Evolutionary conservation across 1,140 invertebrate genomes (phyloP).

Genomic region (Neuroterus valhalla): DNA sequence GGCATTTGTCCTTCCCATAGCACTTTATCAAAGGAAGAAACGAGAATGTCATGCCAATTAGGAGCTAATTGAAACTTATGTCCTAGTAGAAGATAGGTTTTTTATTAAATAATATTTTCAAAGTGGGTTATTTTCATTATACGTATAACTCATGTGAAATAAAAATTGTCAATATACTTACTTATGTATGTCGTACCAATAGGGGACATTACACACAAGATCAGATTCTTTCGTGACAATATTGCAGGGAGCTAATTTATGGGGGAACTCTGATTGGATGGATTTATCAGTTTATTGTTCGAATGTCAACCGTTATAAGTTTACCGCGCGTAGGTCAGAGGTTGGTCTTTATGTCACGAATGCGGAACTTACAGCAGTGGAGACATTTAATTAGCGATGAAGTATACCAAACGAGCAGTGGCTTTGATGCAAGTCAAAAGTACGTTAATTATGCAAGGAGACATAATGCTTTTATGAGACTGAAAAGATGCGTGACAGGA

Average conservation of each 20-base stretch:
- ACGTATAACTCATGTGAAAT: too few species aligned
- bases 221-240: too few species aligned
- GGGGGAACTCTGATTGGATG: not conserved
- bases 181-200: too few species aligned
- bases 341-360: slow-evolving; percentile 2
- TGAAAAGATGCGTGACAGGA: slow-evolving; percentile 12
- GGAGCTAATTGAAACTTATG: not conserved
- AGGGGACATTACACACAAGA: too few species aligned
- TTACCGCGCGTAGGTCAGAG: not conserved
- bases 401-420: not conserved
- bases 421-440: not conserved
- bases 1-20: slow-evolving; percentile 15
- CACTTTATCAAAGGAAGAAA: not conserved
- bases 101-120: too few species aligned
- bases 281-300: not conserved
- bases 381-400: slow-evolving; percentile 18
- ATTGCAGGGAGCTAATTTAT: not conserved
- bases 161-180: too few species aligned
- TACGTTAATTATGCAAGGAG: not conserved
- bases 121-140: too few species aligned
- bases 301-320: slow-evolving; percentile 17
- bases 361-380: not conserved
- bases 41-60: not conserved
- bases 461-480: not conserved
- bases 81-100: too few species aligned